Evolutionary conservation across 2,888 invertebrate genomes (phyloP), one percentile per base, ranked within the genome.

Genomic region (Amphimallon solstitiale): DNA sequence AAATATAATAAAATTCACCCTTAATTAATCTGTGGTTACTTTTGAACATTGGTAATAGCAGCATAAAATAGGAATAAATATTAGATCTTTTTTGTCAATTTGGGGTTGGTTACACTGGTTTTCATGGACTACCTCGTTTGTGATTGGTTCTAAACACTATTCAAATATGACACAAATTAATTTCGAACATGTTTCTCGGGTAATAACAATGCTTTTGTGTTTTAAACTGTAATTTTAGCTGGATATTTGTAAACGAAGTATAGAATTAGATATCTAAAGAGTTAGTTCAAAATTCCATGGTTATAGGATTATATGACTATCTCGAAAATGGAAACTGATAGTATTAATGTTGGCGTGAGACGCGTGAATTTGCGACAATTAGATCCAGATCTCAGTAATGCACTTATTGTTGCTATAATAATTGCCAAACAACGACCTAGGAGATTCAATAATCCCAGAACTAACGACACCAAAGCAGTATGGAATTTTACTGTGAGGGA

Each of bases 401-500:
- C 76, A 56, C 67, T 78, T 68, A 85, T 87, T 68, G 81, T 86
- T 34, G 88, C 85, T 7, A 85, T 89, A 21, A 85, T 91, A 46
- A 89, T 91, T 69, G 88, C 87, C 1, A 91, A 90, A 81, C 87
- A 86, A 72, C 84, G 84, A 69, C 86, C 89, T 1, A 85, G 86
- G 65, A 82, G 80, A 63, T 81, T 88, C 71, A 80, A 81, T 37
- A 82, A 83, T 12, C 85, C 85, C 72, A 86, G 84, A 79, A 84
- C 85, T 78, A 84, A 81, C 12, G 81, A 81, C 2, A 86, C 84
- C 73, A 86, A 88, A 71, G 90, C 88, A n/a, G 92, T 93, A 0
- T 90, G 91, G 83, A 89, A 88, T 62, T 91, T 92, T 70, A 93
- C 92, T 0, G 70, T 93, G 21, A 85, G 93, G 69, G 94, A 93